Evolutionary conservation across 2,113 vertebrate genomes (phyloP).

Genomic region (Erythrocebus patas): DNA sequence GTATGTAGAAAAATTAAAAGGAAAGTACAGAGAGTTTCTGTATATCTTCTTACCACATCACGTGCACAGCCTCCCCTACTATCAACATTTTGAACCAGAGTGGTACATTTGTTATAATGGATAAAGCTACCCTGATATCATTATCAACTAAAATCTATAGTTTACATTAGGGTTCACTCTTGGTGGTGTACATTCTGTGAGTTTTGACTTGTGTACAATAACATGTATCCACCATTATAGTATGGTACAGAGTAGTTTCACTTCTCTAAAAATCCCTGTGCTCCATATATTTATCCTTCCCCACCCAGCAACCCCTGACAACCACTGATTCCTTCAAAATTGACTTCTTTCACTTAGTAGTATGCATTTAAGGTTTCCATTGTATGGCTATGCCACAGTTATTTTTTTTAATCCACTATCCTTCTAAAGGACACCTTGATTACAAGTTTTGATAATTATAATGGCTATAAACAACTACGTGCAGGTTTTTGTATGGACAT

Average conservation of each 20-base stretch:
- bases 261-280: not conserved
- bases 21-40: not conserved
- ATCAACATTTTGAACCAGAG: not conserved
- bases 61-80: not conserved
- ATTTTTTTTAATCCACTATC: not conserved
- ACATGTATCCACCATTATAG: not conserved
- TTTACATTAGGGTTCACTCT: not conserved
- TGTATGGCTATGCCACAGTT: no score
- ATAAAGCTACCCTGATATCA: not conserved
- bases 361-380: not conserved
- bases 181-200: not conserved
- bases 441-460: not conserved
- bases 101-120: not conserved
- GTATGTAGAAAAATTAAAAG: not conserved
- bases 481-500: not conserved
- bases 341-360: not conserved
- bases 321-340: not conserved
- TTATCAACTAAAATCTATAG: not conserved
- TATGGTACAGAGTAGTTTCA: not conserved
- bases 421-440: not conserved
- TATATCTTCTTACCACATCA: no score
- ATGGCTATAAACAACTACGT: not conserved
- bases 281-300: not conserved
- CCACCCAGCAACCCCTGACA: not conserved
- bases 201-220: not conserved